Evolutionary conservation across 1,140 invertebrate genomes (phyloP).

Genomic region (Mactra quadrangularis): DNA sequence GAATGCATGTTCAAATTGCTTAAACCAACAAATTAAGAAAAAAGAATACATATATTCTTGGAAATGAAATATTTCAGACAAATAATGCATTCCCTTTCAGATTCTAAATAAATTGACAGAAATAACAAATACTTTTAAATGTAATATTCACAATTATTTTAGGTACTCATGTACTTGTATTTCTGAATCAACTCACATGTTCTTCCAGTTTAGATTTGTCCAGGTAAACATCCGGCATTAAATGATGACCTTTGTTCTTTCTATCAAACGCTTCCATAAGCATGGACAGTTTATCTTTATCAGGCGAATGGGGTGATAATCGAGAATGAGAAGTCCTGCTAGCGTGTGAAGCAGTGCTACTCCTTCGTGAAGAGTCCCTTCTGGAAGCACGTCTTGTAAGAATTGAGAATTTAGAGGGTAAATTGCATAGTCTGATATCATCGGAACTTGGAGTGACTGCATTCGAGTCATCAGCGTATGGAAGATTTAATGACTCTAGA

Average conservation of each 20-base stretch:
- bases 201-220: constrained; percentile 80
- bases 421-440: constrained; percentile 86
- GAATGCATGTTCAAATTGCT: no score
- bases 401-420: constrained; percentile 75
- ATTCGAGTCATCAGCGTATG: constrained; percentile 98
- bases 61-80: no score
- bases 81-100: no score
- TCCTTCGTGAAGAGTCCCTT: constrained; percentile 72
- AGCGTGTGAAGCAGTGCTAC: constrained; percentile 76
- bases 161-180: no score
- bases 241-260: constrained; percentile 67
- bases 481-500: constrained; percentile 97
- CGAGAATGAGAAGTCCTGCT: constrained; percentile 75
- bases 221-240: constrained; percentile 78
- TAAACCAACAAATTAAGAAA: no score
- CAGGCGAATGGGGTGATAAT: constrained; percentile 53
- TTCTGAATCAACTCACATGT: constrained; percentile 74
- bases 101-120: no score
- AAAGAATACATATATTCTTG: no score
- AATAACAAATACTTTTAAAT: no score
- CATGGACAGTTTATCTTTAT: constrained; percentile 42
- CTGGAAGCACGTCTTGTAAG: constrained; percentile 69
- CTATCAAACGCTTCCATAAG: constrained; percentile 51
- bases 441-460: constrained; percentile 99
- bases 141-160: no score